Conservation (phyloP, 2,113 vertebrate species). For the Willisornis vidua region DNA sequence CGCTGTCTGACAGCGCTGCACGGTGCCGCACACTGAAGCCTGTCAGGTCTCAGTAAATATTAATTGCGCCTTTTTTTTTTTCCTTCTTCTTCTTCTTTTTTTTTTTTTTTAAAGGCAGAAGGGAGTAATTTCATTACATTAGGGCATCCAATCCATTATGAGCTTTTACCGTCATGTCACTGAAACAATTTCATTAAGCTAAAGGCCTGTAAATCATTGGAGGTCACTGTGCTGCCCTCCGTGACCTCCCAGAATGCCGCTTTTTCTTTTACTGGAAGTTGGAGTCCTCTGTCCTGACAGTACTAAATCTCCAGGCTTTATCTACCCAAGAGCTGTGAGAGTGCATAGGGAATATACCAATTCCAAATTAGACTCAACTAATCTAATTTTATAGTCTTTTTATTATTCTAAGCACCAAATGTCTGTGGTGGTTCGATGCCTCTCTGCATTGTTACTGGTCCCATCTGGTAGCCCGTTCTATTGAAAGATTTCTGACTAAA, state of each 20-base stretch:
- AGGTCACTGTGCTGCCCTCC: slow-evolving; percentile 88
- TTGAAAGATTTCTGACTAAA: slow-evolving; percentile 76
- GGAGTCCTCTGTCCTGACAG: slow-evolving; percentile 80
- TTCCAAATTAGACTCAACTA: slow-evolving; percentile 86
- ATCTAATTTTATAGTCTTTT: slow-evolving; percentile 95
- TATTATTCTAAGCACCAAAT: slow-evolving; percentile 93
- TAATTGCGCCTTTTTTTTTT: slow-evolving; percentile 90
- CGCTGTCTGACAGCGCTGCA: slow-evolving; percentile 78
- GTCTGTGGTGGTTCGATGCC: slow-evolving; percentile 87
- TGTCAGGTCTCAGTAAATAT: slow-evolving; percentile 98
- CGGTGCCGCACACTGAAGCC: slow-evolving; percentile 78
- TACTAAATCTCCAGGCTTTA: slow-evolving; percentile 84
- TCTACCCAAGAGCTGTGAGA: slow-evolving; percentile 79
- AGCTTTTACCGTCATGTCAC: slow-evolving; percentile 99
- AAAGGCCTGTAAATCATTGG: slow-evolving; percentile 97
- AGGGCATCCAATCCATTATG: slow-evolving; percentile 99
- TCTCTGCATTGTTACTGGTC: slow-evolving; percentile 79
- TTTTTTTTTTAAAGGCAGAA: slow-evolving; percentile 84
- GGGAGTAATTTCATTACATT: slow-evolving; percentile 99
- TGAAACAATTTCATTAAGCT: slow-evolving; percentile 99
- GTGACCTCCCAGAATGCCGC: slow-evolving; percentile 83
- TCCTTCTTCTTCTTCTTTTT: slow-evolving; percentile 54
- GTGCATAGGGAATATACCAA: slow-evolving; percentile 80
- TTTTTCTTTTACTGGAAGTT: slow-evolving; percentile 92
- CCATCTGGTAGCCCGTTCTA: slow-evolving; percentile 85